phyloP scores from a whole-genome alignment of 2,888 invertebrate species.

The Linyphia triangularis region DNA sequence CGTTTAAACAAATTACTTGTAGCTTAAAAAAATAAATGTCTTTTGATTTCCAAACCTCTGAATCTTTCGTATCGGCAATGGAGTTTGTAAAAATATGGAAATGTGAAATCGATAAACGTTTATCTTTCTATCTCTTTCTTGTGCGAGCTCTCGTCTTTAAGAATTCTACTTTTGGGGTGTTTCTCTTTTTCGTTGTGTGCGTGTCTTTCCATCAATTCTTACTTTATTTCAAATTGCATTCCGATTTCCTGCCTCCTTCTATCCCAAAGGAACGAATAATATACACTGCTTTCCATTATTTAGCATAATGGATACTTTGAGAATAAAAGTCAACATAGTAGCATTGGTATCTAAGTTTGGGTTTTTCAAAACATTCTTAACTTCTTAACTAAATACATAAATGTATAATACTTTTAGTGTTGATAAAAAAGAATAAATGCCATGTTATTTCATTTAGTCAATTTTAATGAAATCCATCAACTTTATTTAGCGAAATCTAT shows the following conservation, averaged over 20 bases:
- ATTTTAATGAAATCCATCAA: too few relatives aligned
- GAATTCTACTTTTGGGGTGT: conserved; percentile 20
- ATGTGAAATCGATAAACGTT: conserved; percentile 63
- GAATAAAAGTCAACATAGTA: not conserved
- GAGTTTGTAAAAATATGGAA: conserved; percentile 58
- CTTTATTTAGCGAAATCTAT: too few relatives aligned
- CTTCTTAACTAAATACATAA: too few relatives aligned
- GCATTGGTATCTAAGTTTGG: not conserved
- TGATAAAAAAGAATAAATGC: too few relatives aligned
- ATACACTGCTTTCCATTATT: conserved; percentile 20
- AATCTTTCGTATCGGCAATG: conserved; percentile 19
- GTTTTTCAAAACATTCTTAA: not conserved
- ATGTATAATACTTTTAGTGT: too few relatives aligned
- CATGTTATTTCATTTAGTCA: too few relatives aligned
- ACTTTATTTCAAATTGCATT: conserved; percentile 52
- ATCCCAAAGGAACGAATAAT: not conserved
- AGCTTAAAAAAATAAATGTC: conserved; percentile 6
- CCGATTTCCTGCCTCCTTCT: not conserved
- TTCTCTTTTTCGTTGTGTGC: conserved; percentile 9
- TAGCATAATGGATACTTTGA: not conserved
- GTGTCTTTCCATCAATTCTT: conserved; percentile 39
- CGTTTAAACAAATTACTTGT: too few relatives aligned
- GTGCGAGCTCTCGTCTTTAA: not conserved
- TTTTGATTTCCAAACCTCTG: conserved; percentile 33
- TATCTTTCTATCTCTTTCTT: not conserved